These are phyloP conservation scores for Glyptemys insculpta DNA, from an alignment of 2,797 vertebrate species.

Conservation along the genomic window DNA sequence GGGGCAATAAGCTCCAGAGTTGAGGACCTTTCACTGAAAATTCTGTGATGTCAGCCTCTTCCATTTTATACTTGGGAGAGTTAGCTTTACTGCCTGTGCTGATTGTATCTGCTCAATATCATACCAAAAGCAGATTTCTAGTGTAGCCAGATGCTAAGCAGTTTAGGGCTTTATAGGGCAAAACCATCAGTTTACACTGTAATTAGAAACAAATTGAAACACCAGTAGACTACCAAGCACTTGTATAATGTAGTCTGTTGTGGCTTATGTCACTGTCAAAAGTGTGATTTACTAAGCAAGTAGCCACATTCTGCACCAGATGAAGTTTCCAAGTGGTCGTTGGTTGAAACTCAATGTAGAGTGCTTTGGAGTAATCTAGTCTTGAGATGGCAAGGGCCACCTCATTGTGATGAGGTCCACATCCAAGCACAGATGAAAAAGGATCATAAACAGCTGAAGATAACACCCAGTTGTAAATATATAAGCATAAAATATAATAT, in stretches of 20 bases:
- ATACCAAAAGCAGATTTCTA: not conserved
- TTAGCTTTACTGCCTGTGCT: not conserved
- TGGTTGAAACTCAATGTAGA: not conserved
- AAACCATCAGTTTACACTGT: not conserved
- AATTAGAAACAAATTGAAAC: not conserved
- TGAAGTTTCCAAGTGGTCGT: not conserved
- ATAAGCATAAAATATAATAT: too few species aligned
- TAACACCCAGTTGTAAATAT: not conserved
- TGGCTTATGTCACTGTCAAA: not conserved
- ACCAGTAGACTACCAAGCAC: not conserved
- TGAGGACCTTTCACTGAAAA: not conserved
- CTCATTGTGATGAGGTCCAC: not conserved
- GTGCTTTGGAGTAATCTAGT: not conserved
- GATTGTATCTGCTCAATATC: not conserved
- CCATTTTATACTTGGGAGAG: not conserved
- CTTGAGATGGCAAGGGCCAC: not conserved
- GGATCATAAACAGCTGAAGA: not conserved
- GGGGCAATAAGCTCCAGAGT: not conserved
- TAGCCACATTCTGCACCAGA: not conserved
- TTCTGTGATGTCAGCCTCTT: not conserved
- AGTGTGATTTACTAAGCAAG: not conserved
- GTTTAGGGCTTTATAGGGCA: not conserved
- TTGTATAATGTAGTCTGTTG: not conserved
- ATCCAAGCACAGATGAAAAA: not conserved
- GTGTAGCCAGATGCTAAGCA: not conserved